phyloP scores from a whole-genome alignment of 2,797 vertebrate genomes.

The Argentina silus region DNA sequence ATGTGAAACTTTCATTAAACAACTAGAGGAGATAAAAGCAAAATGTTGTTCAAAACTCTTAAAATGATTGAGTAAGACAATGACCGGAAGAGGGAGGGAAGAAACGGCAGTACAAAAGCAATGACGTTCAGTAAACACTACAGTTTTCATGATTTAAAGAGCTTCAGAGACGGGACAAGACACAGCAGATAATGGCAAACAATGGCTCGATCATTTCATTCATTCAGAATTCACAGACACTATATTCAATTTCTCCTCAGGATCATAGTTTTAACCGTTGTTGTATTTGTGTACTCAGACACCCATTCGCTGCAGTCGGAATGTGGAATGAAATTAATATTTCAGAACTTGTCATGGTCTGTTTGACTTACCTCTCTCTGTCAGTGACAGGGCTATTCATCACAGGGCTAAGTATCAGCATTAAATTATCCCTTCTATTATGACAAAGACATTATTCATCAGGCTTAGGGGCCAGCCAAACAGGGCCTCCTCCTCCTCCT shows the following conservation, averaged over 20 bases:
- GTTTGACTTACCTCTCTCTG: conserved; percentile 73
- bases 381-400: conserved; percentile 89
- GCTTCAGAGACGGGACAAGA: too few species aligned
- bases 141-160: too few species aligned
- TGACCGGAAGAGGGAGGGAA: neutral
- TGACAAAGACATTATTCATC: conserved; percentile 98
- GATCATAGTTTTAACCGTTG: neutral
- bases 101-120: neutral
- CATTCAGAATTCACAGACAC: neutral
- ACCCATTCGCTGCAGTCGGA: conserved; percentile 59
- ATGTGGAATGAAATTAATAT: conserved; percentile 83
- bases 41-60: neutral
- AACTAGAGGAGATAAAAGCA: neutral
- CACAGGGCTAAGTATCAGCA: conserved; percentile 90
- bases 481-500: conserved; percentile 76
- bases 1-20: neutral
- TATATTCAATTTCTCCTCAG: neutral
- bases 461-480: conserved; percentile 84
- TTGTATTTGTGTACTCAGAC: conserved; percentile 26
- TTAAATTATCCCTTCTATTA: conserved; percentile 94
- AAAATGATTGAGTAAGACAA: neutral
- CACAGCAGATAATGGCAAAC: too few species aligned
- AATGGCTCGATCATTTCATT: too few species aligned
- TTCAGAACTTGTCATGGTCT: conserved; percentile 83
- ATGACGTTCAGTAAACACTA: too few species aligned